phyloP scores from a whole-genome alignment of 2,888 invertebrate genomes.

The Limnephilus rhombicus region DNA sequence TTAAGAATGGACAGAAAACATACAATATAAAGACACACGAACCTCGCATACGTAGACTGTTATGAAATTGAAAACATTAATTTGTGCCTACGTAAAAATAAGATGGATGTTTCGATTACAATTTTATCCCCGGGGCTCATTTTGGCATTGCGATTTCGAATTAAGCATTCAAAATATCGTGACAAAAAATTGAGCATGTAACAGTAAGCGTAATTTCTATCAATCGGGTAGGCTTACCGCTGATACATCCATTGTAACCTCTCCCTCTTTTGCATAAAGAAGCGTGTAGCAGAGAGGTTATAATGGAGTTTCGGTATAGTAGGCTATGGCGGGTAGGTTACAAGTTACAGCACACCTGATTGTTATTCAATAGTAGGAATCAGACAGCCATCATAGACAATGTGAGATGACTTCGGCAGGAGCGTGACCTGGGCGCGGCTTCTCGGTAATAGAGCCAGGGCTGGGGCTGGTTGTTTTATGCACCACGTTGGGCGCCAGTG shows the following conservation, averaged over 20 bases:
- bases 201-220: background rate
- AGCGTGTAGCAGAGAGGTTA: background rate
- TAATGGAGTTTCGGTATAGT: background rate
- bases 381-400: constrained; percentile 49
- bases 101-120: background rate
- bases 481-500: background rate
- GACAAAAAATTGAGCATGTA: background rate
- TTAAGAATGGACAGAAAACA: background rate
- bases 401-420: constrained; percentile 36
- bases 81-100: background rate
- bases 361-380: constrained; percentile 53
- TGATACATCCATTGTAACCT: background rate
- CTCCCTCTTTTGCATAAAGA: background rate
- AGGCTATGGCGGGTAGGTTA: background rate
- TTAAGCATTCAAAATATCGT: background rate
- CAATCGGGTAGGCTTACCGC: background rate
- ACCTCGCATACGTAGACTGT: background rate
- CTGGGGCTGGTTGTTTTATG: background rate
- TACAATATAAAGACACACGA: background rate
- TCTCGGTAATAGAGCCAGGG: constrained; percentile 33
- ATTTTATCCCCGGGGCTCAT: background rate
- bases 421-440: constrained; percentile 54
- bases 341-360: constrained; percentile 46
- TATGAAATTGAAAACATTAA: background rate
- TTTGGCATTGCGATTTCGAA: background rate